Conservation (phyloP, 2,888 invertebrate species). For the Sphinx pinastri region DNA sequence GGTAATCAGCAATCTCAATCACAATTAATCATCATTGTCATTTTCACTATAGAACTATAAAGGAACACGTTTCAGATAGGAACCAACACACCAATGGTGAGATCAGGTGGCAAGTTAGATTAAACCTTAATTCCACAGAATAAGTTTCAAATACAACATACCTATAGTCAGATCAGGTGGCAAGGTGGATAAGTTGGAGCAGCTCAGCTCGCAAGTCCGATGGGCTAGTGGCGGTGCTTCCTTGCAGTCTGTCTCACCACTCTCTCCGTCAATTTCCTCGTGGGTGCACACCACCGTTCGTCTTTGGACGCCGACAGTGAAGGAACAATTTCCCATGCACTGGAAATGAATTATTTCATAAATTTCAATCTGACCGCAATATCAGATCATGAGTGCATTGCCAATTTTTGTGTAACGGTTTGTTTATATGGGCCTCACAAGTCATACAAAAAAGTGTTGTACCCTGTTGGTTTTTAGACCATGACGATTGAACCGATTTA, state of each 20-base stretch:
- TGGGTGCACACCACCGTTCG: conserved; percentile 81
- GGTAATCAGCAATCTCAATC: too few species aligned
- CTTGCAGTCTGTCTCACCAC: conserved; percentile 61
- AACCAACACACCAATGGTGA: too few species aligned
- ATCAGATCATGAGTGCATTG: background rate
- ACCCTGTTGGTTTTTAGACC: too few species aligned
- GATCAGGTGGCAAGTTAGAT: too few species aligned
- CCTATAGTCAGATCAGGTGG: conserved; percentile 57
- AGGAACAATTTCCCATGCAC: conserved; percentile 70
- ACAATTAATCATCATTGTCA: too few species aligned
- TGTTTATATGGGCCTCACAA: too few species aligned
- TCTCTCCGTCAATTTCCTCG: conserved; percentile 47
- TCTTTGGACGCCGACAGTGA: conserved; percentile 67
- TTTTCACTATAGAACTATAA: too few species aligned
- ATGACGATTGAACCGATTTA: too few species aligned
- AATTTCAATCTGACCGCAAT: background rate
- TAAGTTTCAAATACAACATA: background rate
- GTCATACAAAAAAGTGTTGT: too few species aligned
- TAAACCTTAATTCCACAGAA: background rate
- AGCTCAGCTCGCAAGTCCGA: conserved; percentile 52
- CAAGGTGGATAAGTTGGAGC: conserved; percentile 41
- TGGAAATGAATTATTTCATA: conserved; percentile 35
- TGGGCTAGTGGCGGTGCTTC: conserved; percentile 62
- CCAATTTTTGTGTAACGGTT: too few species aligned
- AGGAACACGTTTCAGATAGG: too few species aligned